Evolutionary conservation across 2,113 vertebrate species (phyloP).

Genomic region (Leptosomus discolor): DNA sequence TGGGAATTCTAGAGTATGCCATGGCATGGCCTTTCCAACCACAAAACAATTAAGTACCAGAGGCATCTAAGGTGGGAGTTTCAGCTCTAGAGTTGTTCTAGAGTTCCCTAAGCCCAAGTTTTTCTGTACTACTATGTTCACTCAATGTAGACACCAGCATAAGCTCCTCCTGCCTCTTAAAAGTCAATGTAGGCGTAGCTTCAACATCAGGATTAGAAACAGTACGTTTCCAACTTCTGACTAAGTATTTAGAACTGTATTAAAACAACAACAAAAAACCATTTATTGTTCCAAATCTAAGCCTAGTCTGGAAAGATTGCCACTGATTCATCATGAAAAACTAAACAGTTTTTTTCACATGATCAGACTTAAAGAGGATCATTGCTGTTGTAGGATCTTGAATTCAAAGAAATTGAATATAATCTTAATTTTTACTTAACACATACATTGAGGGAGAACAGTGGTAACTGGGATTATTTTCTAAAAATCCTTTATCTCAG

Average conservation of each 20-base stretch:
- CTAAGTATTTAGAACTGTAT: background rate
- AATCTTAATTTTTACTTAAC: background rate
- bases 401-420: background rate
- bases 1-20: background rate
- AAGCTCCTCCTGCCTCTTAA: background rate
- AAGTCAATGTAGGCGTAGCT: background rate
- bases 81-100: background rate
- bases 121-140: background rate
- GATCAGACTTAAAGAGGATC: background rate
- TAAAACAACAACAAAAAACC: background rate
- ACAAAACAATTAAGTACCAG: background rate
- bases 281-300: background rate
- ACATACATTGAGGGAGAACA: background rate
- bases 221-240: background rate
- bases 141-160: background rate
- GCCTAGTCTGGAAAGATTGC: background rate
- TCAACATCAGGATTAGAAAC: background rate
- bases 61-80: background rate
- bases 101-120: background rate
- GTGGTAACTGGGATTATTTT: background rate
- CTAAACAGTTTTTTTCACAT: fast-evolving
- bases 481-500: fast-evolving
- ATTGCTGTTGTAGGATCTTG: background rate
- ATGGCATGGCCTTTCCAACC: background rate
- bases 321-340: no score